Evolutionary conservation across 1,140 invertebrate genomes (phyloP).

Genomic region (Choristoneura fumiferana): DNA sequence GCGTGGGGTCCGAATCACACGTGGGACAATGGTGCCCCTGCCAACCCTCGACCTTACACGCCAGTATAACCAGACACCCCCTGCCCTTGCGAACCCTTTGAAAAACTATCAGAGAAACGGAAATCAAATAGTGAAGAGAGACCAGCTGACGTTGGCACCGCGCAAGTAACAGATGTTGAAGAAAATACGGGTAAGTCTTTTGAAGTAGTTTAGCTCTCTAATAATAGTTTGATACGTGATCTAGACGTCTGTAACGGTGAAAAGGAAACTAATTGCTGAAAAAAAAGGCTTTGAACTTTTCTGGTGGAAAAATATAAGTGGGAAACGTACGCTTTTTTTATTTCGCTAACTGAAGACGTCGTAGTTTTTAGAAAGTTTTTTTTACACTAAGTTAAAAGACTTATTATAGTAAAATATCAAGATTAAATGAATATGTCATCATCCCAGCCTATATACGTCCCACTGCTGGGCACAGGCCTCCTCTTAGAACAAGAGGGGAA

Average conservation of each 20-base stretch:
- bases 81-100: conserved; percentile 19
- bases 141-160: conserved; percentile 30
- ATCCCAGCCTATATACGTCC: too few relatives aligned
- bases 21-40: conserved; percentile 52
- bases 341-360: too few relatives aligned
- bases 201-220: conserved; percentile 49
- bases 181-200: conserved; percentile 40
- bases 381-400: too few relatives aligned
- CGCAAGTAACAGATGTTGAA: conserved; percentile 46
- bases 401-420: too few relatives aligned
- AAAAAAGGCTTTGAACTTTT: not conserved
- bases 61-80: conserved; percentile 30
- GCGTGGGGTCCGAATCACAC: conserved; percentile 55
- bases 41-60: conserved; percentile 29
- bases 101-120: conserved; percentile 21
- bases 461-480: too few relatives aligned
- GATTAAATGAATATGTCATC: too few relatives aligned
- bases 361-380: too few relatives aligned
- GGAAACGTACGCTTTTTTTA: too few relatives aligned
- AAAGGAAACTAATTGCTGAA: conserved; percentile 10
- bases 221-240: conserved; percentile 47
- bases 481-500: too few relatives aligned
- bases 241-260: conserved; percentile 16
- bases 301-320: too few relatives aligned
- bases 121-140: conserved; percentile 17